Base-by-base conservation (phyloP, 2,797 vertebrate genomes). In the Diglossa cyanea region DNA sequence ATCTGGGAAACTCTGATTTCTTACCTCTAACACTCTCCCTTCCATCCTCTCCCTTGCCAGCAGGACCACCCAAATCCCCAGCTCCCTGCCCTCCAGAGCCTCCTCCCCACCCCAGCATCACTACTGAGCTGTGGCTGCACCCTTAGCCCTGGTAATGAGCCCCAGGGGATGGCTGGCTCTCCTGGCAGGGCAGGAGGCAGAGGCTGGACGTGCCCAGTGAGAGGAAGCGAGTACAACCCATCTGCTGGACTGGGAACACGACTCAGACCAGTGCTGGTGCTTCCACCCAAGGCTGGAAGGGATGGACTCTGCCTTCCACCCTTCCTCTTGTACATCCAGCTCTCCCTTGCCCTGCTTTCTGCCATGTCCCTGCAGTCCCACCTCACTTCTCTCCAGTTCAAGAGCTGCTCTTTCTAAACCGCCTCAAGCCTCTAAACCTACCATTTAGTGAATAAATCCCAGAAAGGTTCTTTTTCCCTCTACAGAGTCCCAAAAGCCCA, bases 131-230 rank as follows among this genome's bases (percentile, higher is more conserved):
- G 51, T 6, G 45, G 91, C 74, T 86, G 93, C 78, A 85, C 65
- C 94, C 92, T 93, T 31, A 42, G 50, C 71, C 77, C 77, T 44
- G 76, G 50, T n/a, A 94, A 88, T 0, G 3, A 95, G 79, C 68
- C 95, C 85, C 93, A 67, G 7, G 7, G 90, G 91, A 83, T 6
- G 51, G 63, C 31, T 17, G 25, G 93, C 93, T 80, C 88, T 84
- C 87, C 89, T 23, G 67, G 74, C 20, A 42, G 76, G 31, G 70
- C 84, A 51, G 33, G 42, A 67, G 61, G 75, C 88, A 92, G 33
- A 54, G 57, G 68, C 65, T 75, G 39, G 4, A 35, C 0, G 3
- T 80, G 79, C 17, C 24, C 1, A 4, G 65, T 0, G 17, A 90
- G 58, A 50, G 53, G 26, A 86, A 95, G 71, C 2, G 30, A 88